Conservation (phyloP, 2,113 vertebrate species). For the Galbula dea region DNA sequence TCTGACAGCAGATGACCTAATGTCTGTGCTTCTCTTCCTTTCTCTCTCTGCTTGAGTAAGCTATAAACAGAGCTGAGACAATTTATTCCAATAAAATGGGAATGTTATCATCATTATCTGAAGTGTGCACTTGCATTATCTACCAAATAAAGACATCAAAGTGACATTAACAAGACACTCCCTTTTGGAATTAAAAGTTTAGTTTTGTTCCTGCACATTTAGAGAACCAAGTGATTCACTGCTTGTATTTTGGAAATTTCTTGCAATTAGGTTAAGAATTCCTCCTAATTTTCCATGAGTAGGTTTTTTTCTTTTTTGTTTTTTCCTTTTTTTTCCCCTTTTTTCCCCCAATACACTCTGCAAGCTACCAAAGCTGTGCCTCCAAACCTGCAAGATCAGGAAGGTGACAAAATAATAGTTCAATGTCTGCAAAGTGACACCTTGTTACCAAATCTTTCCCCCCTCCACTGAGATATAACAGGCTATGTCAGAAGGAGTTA, state of each 20-base stretch:
- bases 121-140: not conserved
- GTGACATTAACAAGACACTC: not conserved
- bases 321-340: no score
- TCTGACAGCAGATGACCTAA: not conserved
- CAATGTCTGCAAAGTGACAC: not conserved
- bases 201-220: accelerated
- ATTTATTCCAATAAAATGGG: not conserved
- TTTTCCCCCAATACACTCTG: accelerated
- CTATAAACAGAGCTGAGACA: not conserved
- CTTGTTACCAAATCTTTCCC: not conserved
- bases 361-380: not conserved
- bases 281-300: not conserved
- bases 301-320: not conserved
- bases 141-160: not conserved
- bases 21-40: not conserved
- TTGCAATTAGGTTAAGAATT: not conserved
- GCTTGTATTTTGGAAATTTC: not conserved
- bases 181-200: not conserved
- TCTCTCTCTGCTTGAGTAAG: not conserved
- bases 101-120: not conserved
- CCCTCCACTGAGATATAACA: not conserved
- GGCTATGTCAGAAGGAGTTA: not conserved
- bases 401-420: not conserved
- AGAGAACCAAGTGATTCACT: not conserved
- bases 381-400: not conserved